These are phyloP conservation scores for Callospermophilus lateralis DNA, from an alignment of 2,113 vertebrate genomes.

Conservation along the genomic window DNA sequence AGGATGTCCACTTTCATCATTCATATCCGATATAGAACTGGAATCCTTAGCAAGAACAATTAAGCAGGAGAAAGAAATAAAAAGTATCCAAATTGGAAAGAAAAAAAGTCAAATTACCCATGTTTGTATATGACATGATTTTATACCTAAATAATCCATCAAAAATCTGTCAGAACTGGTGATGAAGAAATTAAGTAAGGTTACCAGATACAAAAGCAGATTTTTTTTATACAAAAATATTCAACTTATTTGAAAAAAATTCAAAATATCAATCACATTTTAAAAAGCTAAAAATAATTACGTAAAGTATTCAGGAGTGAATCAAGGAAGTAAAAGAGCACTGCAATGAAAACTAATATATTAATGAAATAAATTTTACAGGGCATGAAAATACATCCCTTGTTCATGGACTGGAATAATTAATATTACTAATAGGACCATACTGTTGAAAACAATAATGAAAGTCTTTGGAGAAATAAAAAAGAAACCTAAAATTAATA, in stretches of 20 bases:
- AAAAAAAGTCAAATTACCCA: not conserved
- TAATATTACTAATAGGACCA: not conserved
- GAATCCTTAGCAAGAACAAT: no score
- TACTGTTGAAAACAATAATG: not conserved
- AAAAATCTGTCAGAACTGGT: not conserved
- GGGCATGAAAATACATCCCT: not conserved
- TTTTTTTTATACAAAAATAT: no score
- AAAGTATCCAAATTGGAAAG: not conserved
- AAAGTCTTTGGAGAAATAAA: no score
- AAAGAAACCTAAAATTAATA: no score
- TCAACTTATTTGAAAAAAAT: not conserved
- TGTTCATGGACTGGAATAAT: not conserved
- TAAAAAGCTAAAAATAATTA: not conserved
- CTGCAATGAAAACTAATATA: not conserved
- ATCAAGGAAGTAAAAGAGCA: not conserved
- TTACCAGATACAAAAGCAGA: not conserved
- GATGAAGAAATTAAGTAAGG: not conserved
- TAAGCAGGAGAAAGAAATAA: no score
- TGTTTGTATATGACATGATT: not conserved
- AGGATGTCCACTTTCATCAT: no score
- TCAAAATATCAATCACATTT: not conserved
- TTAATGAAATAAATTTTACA: not conserved
- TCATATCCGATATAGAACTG: no score
- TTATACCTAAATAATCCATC: not conserved
- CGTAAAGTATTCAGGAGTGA: not conserved